Conservation (phyloP, 2,888 invertebrate species). For the Tridacna crocea region DNA sequence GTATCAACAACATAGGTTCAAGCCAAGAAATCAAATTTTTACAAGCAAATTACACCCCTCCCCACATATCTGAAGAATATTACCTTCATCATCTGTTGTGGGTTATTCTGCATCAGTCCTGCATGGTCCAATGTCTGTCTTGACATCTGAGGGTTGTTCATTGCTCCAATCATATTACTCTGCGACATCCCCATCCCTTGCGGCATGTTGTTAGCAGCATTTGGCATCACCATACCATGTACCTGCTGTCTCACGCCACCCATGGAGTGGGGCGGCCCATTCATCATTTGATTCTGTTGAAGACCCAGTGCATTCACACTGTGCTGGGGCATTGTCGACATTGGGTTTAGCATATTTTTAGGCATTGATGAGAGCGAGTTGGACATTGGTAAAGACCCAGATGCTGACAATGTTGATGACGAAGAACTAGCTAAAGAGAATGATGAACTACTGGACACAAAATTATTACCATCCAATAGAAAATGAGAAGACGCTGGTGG, state of each 20-base stretch:
- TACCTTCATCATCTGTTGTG: constrained; percentile 75
- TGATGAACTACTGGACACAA: constrained; percentile 70
- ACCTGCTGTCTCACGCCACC: constrained; percentile 67
- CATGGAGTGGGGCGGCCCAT: constrained; percentile 80
- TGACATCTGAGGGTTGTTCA: constrained; percentile 68
- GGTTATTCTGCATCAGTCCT: constrained; percentile 69
- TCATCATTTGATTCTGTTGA: constrained; percentile 78
- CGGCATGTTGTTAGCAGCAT: constrained; percentile 62
- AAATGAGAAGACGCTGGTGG: constrained; percentile 61
- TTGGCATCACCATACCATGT: constrained; percentile 63
- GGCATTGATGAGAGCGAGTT: constrained; percentile 48
- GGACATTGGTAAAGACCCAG: constrained; percentile 53
- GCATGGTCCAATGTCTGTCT: constrained; percentile 71
- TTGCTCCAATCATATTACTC: constrained; percentile 65
- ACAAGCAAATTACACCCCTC: too few species aligned
- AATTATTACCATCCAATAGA: constrained; percentile 60
- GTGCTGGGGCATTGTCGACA: constrained; percentile 48
- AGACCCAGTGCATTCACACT: constrained; percentile 54
- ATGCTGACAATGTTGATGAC: constrained; percentile 55
- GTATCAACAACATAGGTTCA: too few species aligned
- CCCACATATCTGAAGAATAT: not conserved
- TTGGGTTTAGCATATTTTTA: constrained; percentile 54
- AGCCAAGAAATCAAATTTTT: too few species aligned
- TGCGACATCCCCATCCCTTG: constrained; percentile 69
- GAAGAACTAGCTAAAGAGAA: constrained; percentile 60